phyloP scores from a whole-genome alignment of 2,113 vertebrate genomes.

The Eulemur macaco region DNA sequence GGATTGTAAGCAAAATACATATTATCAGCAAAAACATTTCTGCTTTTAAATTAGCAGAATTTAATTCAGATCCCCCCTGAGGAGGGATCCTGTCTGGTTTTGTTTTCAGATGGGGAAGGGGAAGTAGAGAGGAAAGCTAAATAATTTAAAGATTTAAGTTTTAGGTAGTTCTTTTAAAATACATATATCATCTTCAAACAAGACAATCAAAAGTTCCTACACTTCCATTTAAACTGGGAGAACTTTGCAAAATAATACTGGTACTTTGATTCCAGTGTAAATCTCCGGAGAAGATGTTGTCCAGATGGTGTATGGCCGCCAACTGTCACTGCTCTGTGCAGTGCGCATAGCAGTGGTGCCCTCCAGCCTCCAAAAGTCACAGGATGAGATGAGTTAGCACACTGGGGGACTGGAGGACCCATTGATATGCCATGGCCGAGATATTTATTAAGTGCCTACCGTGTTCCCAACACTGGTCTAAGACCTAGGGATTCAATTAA shows the following conservation, averaged over 20 bases:
- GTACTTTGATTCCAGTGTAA: neutral
- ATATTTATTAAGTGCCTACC: neutral
- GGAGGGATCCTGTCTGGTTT: neutral
- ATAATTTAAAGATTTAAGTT: neutral
- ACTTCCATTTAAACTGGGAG: neutral
- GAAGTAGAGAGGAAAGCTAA: neutral
- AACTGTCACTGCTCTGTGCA: fast-evolving
- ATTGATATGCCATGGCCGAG: neutral
- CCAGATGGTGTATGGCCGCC: fast-evolving
- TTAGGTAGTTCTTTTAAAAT: neutral
- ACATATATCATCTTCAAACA: neutral
- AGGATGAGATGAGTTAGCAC: neutral
- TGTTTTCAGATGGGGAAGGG: neutral
- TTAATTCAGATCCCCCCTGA: neutral
- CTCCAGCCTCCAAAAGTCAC: neutral
- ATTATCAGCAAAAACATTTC: neutral
- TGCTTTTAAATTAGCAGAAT: constrained; percentile 23
- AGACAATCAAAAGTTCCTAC: neutral
- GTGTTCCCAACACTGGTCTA: neutral
- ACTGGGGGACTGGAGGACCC: neutral
- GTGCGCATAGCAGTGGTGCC: no score
- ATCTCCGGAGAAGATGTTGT: neutral
- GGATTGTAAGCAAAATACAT: neutral
- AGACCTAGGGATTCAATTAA: neutral
- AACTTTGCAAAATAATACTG: neutral